Percentiles rank a stretch among this genome's conserved stretches.
phyloP scores from a whole-genome alignment of 2,113 vertebrate genomes.

The Ondatra zibethicus region DNA sequence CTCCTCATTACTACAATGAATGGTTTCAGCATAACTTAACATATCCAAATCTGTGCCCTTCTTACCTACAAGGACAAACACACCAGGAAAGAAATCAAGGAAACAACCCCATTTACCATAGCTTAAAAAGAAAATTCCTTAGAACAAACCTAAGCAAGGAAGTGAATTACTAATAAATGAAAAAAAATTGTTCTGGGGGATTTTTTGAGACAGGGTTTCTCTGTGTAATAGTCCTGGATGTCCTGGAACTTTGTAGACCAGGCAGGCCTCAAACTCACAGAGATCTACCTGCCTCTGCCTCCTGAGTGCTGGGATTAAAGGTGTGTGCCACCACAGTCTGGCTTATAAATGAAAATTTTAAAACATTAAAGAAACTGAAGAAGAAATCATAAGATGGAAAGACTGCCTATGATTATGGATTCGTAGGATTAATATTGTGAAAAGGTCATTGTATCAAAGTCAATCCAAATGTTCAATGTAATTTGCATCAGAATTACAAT shows the following conservation, averaged over 20 bases:
- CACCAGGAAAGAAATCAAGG: neutral
- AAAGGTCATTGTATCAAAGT: neutral
- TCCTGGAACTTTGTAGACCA: neutral
- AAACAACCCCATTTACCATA: neutral
- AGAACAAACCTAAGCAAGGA: neutral
- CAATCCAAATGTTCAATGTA: neutral
- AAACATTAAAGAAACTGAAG: neutral
- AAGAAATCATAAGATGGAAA: neutral
- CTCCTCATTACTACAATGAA: no score
- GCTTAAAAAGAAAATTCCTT: neutral
- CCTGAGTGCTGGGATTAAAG: neutral
- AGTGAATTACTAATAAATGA: neutral
- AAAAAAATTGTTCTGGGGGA: neutral
- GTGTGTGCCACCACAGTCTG: neutral
- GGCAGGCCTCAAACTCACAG: neutral
- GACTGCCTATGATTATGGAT: neutral
- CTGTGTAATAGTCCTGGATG: neutral
- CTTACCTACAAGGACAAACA: neutral
- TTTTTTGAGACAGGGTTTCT: neutral
- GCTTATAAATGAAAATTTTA: neutral
- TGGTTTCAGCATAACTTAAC: neutral
- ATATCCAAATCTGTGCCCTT: neutral
- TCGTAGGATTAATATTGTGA: neutral
- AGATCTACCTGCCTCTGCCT: neutral
- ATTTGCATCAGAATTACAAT: neutral